A percentile compares a stretch with the other conserved stretches of the same genome.
Evolutionary conservation across 2,113 vertebrate genomes (phyloP).

Genomic region (Pavo muticus): DNA sequence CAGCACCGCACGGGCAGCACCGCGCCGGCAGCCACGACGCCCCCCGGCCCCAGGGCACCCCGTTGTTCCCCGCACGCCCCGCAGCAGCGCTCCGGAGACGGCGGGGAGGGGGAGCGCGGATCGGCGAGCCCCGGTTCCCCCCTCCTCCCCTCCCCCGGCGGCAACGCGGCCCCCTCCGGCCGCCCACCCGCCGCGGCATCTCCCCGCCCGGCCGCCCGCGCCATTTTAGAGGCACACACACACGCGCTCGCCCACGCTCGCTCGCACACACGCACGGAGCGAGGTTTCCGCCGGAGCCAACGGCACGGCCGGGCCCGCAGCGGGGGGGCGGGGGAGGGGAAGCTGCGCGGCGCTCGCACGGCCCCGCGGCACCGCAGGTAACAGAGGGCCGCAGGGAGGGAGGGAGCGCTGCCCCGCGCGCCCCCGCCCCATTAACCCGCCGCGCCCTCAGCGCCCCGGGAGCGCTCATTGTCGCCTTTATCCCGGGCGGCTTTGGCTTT

Average conservation of each 20-base stretch:
- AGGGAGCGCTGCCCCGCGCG: not conserved
- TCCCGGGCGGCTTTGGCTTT: conserved; percentile 17
- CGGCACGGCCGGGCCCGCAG: conserved; percentile 20
- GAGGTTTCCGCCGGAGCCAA: conserved; percentile 63
- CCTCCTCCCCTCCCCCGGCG: not conserved
- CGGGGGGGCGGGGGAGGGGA: conserved; percentile 24
- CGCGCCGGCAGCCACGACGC: not conserved
- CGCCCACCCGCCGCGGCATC: conserved; percentile 49
- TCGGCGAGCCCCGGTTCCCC: not conserved
- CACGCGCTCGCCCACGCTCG: not conserved
- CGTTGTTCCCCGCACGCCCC: not conserved
- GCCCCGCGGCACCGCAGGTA: conserved; percentile 25
- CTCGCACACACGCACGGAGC: not conserved
- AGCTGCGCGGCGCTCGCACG: not conserved
- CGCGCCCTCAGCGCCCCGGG: not conserved
- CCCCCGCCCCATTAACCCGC: conserved; percentile 31
- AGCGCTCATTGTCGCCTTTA: conserved; percentile 34
- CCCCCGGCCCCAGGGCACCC: not conserved
- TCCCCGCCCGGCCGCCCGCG: conserved; percentile 32
- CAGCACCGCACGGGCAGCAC: not conserved
- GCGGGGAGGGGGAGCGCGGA: not conserved
- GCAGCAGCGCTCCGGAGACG: not conserved
- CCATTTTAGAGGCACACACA: conserved; percentile 63
- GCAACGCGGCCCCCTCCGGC: not conserved
- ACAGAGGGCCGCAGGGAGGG: not conserved